Evolutionary conservation across 2,797 vertebrate genomes (phyloP), one percentile per base, ranked within the genome.

Genomic region (Sciurus carolinensis): DNA sequence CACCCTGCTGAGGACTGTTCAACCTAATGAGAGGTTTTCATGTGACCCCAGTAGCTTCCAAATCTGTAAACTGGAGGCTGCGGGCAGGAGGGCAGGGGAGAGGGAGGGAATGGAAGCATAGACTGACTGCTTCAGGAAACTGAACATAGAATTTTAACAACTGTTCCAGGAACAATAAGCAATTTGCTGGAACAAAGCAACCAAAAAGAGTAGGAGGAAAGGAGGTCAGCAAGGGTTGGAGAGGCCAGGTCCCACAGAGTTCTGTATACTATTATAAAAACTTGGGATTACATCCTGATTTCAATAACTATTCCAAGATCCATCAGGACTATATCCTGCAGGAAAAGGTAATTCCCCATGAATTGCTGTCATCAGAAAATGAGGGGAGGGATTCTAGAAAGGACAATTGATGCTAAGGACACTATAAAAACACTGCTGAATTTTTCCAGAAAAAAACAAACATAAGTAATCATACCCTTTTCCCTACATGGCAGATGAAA

Each of bases 371-470:
- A 47, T 42, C 66, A 15, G 36, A 83, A 71, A 5, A 52, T 20
- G 62, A 67, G 17, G 33, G 50, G 7, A 64, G 8, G 73, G 42
- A 24, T 36, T n/a, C 54, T 20, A 50, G n/a, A 79, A 7, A 77
- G 47, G 26, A 81, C 22, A 59, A 47, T 2, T 33, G 80, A 39
- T 36, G 47, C 44, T 69, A 83, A 73, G 22, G 7, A 54, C 64
- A 28, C 30, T 18, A 73, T 17, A 62, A 90, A 92, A 86, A 66
- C 57, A 73, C 14, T 75, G 85, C 54, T 50, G n/a, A 73, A 15
- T n/a, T 87, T 89, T 90, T 87, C 66, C n/a, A 87, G 85, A 33
- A 86, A 92, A 62, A 71, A 62, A 57, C 39, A 47, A 67, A 91
- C 94, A 20, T n/a, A 81, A 85, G 73, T 39, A 81, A 66, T 57